These are phyloP conservation scores for Drosophila kuntzei DNA, from an alignment of 2,888 invertebrate species.

Conservation along the genomic window DNA sequence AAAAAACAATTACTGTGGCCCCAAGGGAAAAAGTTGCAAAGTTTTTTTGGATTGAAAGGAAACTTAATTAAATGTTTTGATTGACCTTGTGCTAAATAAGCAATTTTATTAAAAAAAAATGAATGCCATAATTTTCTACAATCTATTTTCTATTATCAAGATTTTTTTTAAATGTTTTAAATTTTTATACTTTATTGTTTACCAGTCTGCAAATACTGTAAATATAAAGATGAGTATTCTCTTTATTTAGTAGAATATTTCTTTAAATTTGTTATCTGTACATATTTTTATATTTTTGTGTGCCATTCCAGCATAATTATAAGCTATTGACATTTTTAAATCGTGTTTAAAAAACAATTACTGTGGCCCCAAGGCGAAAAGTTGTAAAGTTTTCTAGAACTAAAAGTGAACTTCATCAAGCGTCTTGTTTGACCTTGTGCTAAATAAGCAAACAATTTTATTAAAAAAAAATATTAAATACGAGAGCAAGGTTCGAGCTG, in stretches of 20 bases:
- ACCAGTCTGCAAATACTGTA: too few relatives aligned
- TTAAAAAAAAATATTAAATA: constrained; percentile 46
- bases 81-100: constrained; percentile 69
- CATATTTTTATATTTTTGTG: background rate
- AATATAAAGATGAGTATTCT: too few relatives aligned
- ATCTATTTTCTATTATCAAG: too few relatives aligned
- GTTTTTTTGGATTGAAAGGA: constrained; percentile 15
- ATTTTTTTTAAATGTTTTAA: too few relatives aligned
- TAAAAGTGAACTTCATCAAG: constrained; percentile 37
- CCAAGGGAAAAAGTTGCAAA: constrained; percentile 3
- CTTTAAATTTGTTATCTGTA: too few relatives aligned
- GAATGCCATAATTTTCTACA: too few relatives aligned
- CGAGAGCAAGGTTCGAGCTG: constrained; percentile 16
- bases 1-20: background rate
- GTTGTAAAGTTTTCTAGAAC: constrained; percentile 7
- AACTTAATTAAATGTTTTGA: constrained; percentile 27
- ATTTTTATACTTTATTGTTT: too few relatives aligned
- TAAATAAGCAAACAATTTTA: constrained; percentile 65
- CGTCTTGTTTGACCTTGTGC: constrained; percentile 62
- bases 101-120: constrained; percentile 61
- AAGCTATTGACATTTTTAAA: background rate
- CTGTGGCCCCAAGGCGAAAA: background rate
- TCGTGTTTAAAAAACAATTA: background rate
- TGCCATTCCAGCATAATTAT: background rate
- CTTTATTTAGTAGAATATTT: too few relatives aligned